These are phyloP conservation scores for Barbus barbus DNA, from an alignment of 2,113 vertebrate species.

Conservation along the genomic window DNA sequence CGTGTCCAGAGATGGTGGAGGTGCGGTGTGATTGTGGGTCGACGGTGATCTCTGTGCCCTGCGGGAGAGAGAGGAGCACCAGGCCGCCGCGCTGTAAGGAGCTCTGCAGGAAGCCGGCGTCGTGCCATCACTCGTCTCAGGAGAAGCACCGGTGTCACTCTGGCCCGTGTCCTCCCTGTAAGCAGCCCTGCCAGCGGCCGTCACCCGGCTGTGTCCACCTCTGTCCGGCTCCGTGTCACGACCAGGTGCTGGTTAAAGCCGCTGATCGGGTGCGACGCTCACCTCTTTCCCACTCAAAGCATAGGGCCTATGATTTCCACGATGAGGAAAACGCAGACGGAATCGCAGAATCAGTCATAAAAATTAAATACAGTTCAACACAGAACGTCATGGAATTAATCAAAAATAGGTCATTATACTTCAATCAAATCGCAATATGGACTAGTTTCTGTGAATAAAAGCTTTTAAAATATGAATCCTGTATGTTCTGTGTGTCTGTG, in stretches of 20 bases:
- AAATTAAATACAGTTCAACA: too few relatives aligned
- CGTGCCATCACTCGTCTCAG: slow-evolving; percentile 81
- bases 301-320: too few relatives aligned
- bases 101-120: slow-evolving; percentile 77
- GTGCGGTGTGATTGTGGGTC: slow-evolving; percentile 83
- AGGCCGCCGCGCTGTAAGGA: slow-evolving; percentile 84
- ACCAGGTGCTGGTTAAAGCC: slow-evolving; percentile 83
- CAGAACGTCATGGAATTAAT: too few relatives aligned
- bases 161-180: slow-evolving; percentile 81
- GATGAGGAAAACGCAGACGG: too few relatives aligned
- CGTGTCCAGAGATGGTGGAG: slow-evolving; percentile 82
- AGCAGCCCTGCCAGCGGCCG: slow-evolving; percentile 75
- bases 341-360: too few relatives aligned
- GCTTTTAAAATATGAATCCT: too few relatives aligned
- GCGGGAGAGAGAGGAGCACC: slow-evolving; percentile 85
- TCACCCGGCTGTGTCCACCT: slow-evolving; percentile 78
- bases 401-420: too few relatives aligned
- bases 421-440: too few relatives aligned
- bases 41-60: slow-evolving; percentile 81
- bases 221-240: slow-evolving; percentile 82
- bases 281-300: too few relatives aligned
- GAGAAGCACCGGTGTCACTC: slow-evolving; percentile 85
- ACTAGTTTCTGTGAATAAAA: too few relatives aligned
- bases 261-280: slow-evolving; percentile 58
- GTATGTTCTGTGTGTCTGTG: too few relatives aligned